A percentile compares a stretch with the other conserved stretches of the same genome.
Evolutionary conservation across 2,888 invertebrate genomes (phyloP).

Genomic region (Pristionchus exspectatus): DNA sequence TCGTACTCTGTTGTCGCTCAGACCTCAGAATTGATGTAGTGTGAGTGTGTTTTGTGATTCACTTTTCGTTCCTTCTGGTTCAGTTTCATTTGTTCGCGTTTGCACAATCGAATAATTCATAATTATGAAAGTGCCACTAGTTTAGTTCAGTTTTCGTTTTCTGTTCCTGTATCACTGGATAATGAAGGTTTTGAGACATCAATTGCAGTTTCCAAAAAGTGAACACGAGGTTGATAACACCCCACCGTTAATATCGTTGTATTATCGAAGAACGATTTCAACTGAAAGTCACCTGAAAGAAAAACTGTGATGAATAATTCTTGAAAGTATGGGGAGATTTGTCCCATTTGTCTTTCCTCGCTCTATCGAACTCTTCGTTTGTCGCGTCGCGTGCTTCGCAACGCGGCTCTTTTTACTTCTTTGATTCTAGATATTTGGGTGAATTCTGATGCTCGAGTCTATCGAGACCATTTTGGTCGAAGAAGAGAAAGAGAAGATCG

Average conservation of each 20-base stretch:
- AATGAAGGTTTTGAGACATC: constrained; percentile 11
- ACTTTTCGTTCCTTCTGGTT: neutral
- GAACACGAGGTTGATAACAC: neutral
- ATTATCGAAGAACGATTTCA: neutral
- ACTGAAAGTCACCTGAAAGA: neutral
- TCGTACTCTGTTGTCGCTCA: constrained; percentile 15
- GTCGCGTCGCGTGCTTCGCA: constrained; percentile 1
- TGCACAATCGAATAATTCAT: constrained; percentile 10
- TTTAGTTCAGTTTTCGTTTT: constrained; percentile 30
- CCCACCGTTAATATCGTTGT: neutral
- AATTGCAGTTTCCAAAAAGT: neutral
- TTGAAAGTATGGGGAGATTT: neutral
- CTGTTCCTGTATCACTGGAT: neutral
- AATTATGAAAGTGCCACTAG: constrained; percentile 29
- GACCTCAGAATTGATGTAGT: constrained; percentile 22
- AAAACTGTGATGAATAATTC: too few relatives aligned
- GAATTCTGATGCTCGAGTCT: constrained; percentile 29
- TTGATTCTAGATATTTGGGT: neutral
- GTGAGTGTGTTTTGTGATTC: constrained; percentile 31
- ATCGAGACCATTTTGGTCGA: neutral
- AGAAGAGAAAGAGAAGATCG: neutral
- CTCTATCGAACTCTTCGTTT: neutral
- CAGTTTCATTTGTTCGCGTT: neutral
- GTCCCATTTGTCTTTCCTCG: neutral
- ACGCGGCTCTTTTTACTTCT: neutral